Base-by-base conservation (phyloP, 2,888 invertebrate species). In the Holacanthella duospinosa region DNA sequence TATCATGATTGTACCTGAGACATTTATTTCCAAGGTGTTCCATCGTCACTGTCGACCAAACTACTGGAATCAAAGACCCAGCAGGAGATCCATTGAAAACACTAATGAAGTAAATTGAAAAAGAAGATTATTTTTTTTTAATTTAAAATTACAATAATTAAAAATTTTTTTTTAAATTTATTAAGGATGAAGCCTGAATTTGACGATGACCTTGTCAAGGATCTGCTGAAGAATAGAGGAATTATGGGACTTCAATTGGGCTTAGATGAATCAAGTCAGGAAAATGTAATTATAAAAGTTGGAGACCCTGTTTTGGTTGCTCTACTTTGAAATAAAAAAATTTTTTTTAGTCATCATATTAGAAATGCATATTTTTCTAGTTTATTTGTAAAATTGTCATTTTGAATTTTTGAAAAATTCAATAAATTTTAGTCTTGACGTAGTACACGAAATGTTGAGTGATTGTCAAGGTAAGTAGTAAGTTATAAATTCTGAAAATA, bases 401-500 rank as follows among this genome's bases (percentile, higher is more conserved):
- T 9, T 16, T 9, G 9, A 9, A 16, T 9, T 9, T 36, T n/a
- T n/a, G n/a, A n/a, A n/a, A 36, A 36, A 36, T 36, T 36, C 53
- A 53, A n/a, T 6, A 36, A 6, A 36, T 36, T 53, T 64, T 44
- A 64, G 19, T 58, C 21, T 19, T 29, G 4, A 36, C 61, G 65
- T 2, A 59, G 43, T 19, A 63, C 55, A 27, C 70, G 56, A 62
- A 72, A 72, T n/a, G 63, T 63, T 1, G 69, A 67, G 56, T 73
- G 71, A 29, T 84, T 82, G 69, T 83, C 83, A 1, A 85, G 75
- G 73, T 81, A 84, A 24, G 80, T 83, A 0, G 86, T n/a, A n/a
- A n/a, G n/a, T 86, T 59, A 86, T 82, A 74, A 85, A 86, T 67
- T 85, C 84, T 0, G 84, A 84, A 24, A 84, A 82, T 60, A n/a